Conservation (phyloP, 2,888 invertebrate species). For the Zootermopsis nevadensis region DNA sequence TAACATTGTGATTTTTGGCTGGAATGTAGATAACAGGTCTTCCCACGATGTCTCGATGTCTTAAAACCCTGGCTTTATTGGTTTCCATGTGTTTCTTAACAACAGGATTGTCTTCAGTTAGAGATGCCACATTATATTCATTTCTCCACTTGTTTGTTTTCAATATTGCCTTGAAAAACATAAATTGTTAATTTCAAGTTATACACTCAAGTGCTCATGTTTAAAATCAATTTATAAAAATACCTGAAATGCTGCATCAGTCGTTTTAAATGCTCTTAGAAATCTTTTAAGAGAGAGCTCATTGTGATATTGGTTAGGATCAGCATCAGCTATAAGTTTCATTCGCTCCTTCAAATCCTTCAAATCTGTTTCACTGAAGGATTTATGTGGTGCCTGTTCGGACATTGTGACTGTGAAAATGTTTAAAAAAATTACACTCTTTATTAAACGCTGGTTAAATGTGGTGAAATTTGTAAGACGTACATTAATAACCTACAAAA, state of each 20-base stretch:
- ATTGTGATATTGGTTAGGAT: slow-evolving; percentile 79
- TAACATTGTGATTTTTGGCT: slow-evolving; percentile 77
- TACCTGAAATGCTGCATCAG: slow-evolving; percentile 81
- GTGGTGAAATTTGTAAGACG: too few species aligned
- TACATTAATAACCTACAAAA: too few species aligned
- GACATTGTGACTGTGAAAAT: slow-evolving; percentile 38
- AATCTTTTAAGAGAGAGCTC: slow-evolving; percentile 79
- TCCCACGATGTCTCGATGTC: slow-evolving; percentile 78
- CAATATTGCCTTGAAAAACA: slow-evolving; percentile 71
- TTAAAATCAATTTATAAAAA: neutral
- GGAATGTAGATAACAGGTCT: slow-evolving; percentile 84
- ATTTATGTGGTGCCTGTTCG: slow-evolving; percentile 58
- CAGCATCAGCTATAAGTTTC: slow-evolving; percentile 78
- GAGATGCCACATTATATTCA: slow-evolving; percentile 75
- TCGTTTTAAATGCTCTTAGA: slow-evolving; percentile 78
- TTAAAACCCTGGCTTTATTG: slow-evolving; percentile 75
- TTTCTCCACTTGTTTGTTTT: slow-evolving; percentile 85
- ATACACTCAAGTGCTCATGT: neutral
- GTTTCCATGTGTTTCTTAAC: slow-evolving; percentile 69
- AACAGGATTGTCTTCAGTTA: slow-evolving; percentile 67
- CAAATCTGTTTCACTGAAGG: slow-evolving; percentile 73
- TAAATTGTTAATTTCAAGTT: neutral
- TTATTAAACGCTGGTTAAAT: neutral
- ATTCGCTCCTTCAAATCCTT: slow-evolving; percentile 76
- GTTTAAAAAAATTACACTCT: neutral